Base-by-base conservation (phyloP, 2,113 vertebrate genomes). In the Carassius auratus region DNA sequence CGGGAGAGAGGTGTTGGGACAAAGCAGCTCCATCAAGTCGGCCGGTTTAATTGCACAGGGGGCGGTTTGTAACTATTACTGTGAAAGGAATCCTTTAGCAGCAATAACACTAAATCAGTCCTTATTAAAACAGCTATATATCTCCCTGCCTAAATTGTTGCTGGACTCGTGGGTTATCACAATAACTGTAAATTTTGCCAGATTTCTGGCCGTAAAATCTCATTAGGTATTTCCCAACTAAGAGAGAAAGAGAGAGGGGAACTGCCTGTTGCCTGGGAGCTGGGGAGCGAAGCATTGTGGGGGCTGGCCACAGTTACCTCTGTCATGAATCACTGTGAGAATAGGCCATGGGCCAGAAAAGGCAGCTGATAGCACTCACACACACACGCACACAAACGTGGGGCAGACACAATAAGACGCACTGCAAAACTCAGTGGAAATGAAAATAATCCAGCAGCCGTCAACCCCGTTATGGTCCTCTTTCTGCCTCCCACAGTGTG, bases 61-160 rank as follows among this genome's bases (percentile, higher is more conserved):
- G 80, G 85, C 30, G 84, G 77, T 90, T 88, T 89, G 85, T 90
- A 86, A 90, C 85, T 89, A 89, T 90, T 91, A 88, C 87, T 84
- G 90, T 83, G 38, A 88, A 76, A 90, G 87, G 87, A 90, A 90
- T 93, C 90, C 88, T 91, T 91, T 87, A 92, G 92, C 90, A 89
- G 91, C 91, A 89, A 89, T 91, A 91, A 90, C 91, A 91, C 90
- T 93, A 94, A 93, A 94, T 94, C 93, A 93, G 78, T 55, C 83
- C 90, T 93, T 93, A 92, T 94, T 94, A 93, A 93, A 95, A 93
- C 91, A 90, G 87, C 85, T 88, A 90, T 93, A 92, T 92, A 91
- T 93, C 91, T 93, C 91, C 89, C 90, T 87, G 84, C 87, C 91
- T 90, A 83, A 88, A 91, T 90, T 88, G 33, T 89, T 86, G 86